A percentile compares a stretch with the other conserved stretches of the same genome.
Conservation (phyloP, 2,113 vertebrate genomes). For the Marmota flaviventris region DNA sequence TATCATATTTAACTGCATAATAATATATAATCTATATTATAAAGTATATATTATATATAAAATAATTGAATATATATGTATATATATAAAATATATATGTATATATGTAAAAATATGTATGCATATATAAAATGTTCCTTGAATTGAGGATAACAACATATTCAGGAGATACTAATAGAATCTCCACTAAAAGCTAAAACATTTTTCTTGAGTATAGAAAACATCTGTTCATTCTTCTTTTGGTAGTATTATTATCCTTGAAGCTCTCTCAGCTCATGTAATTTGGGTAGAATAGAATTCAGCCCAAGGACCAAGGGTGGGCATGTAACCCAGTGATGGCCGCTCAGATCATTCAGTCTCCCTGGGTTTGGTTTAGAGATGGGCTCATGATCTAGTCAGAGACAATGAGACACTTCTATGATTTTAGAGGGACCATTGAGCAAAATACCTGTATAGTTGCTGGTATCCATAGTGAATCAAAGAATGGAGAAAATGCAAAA, state of each 20-base stretch:
- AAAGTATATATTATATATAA: neutral
- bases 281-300: neutral
- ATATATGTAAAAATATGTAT: no score
- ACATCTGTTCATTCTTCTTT: neutral
- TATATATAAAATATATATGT: neutral
- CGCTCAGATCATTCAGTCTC: neutral
- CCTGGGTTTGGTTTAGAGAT: neutral
- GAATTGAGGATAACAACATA: neutral
- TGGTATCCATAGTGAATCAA: neutral
- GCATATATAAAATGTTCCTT: slow-evolving; percentile 44
- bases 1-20: neutral
- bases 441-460: neutral
- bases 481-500: neutral
- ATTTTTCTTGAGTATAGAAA: neutral
- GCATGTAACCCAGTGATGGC: neutral
- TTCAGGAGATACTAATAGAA: neutral
- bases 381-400: neutral
- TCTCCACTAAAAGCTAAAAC: neutral
- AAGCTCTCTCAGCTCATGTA: neutral
- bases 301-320: neutral
- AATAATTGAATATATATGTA: slow-evolving; percentile 12
- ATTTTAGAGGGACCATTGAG: neutral
- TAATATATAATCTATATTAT: neutral
- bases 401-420: neutral
- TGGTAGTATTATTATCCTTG: neutral